These are phyloP conservation scores for Ageneiosus marmoratus DNA, from an alignment of 2,113 vertebrate species.

Conservation along the genomic window DNA sequence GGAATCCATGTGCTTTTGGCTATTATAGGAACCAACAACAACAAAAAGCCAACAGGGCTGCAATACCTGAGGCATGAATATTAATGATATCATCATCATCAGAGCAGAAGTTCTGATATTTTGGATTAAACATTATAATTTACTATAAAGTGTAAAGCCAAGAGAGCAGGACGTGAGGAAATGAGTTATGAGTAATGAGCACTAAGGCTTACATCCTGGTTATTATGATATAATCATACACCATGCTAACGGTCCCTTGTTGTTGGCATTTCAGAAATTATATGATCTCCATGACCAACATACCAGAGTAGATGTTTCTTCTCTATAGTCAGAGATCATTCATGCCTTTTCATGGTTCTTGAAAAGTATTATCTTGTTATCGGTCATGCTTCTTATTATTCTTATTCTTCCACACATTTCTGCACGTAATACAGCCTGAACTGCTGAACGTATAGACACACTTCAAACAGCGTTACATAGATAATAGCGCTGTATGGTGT, in stretches of 20 bases:
- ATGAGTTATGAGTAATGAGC: background rate
- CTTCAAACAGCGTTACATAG: too few species aligned
- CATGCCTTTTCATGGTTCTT: too few species aligned
- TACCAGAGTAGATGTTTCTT: background rate
- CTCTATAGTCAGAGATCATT: background rate
- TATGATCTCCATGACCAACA: background rate
- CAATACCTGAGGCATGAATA: constrained; percentile 4
- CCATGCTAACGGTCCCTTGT: too few species aligned
- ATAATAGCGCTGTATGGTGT: too few species aligned
- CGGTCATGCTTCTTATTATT: too few species aligned
- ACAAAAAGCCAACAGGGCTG: background rate
- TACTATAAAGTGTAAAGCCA: background rate
- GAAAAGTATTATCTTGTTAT: too few species aligned
- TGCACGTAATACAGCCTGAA: too few species aligned
- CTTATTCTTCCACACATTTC: too few species aligned
- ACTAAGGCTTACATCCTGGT: background rate
- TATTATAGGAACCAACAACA: background rate
- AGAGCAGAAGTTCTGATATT: background rate
- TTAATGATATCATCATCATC: background rate
- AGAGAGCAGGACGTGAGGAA: background rate
- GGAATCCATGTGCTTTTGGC: background rate
- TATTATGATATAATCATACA: background rate
- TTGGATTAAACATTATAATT: background rate
- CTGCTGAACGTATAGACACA: too few species aligned
- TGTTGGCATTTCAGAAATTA: background rate